Evolutionary conservation across 1,140 invertebrate genomes (phyloP).

Genomic region (Drosophila eugracilis): DNA sequence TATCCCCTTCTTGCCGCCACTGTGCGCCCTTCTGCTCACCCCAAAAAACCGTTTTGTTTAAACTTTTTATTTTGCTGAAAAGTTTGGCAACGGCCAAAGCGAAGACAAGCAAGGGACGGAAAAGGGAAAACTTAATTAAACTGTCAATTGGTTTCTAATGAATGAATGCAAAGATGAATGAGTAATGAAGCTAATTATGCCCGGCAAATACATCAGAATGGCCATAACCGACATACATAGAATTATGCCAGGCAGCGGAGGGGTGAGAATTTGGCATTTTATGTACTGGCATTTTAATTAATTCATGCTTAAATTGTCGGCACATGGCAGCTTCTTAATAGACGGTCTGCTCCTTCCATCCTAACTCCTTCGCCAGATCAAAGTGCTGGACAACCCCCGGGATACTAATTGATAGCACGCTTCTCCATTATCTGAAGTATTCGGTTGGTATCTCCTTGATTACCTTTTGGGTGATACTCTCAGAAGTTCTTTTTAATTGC

Average conservation of each 20-base stretch:
- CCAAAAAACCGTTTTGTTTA: constrained; percentile 38
- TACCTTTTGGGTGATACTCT: neutral
- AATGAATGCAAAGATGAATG: constrained; percentile 68
- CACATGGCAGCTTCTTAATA: constrained; percentile 26
- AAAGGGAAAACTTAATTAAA: constrained; percentile 72
- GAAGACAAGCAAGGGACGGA: constrained; percentile 37
- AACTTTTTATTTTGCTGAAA: constrained; percentile 43
- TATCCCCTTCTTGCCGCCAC: constrained; percentile 9
- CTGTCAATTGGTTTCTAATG: constrained; percentile 75
- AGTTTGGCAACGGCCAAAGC: constrained; percentile 23
- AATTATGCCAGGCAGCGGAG: neutral
- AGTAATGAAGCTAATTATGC: constrained; percentile 71
- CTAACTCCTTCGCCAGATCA: constrained; percentile 36
- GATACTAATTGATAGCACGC: constrained; percentile 60
- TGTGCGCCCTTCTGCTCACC: neutral
- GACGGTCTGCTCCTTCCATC: neutral
- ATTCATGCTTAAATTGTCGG: constrained; percentile 37
- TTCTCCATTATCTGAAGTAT: constrained; percentile 32
- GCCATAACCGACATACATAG: constrained; percentile 20
- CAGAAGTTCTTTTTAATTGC: too few relatives aligned
- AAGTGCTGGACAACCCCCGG: constrained; percentile 31
- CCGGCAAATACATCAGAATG: constrained; percentile 53
- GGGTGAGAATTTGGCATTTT: constrained; percentile 10
- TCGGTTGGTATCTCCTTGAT: neutral
- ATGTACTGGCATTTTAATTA: constrained; percentile 59